These are phyloP conservation scores for Pangasius sanitwongsei DNA, from an alignment of 2,797 vertebrate species.

Conservation along the genomic window DNA sequence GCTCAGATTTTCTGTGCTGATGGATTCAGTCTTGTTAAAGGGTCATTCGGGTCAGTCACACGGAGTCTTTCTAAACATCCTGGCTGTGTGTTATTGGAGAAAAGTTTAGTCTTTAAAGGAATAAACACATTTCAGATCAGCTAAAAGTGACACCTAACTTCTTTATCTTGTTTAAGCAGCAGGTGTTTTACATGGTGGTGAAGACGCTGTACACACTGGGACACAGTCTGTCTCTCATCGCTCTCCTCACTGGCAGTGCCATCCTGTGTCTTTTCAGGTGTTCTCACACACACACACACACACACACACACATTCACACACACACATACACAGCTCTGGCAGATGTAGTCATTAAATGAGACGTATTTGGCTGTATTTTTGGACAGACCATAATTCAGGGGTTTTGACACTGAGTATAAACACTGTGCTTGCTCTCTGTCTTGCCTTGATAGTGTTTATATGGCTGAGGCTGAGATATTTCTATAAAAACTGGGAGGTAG, in stretches of 20 bases:
- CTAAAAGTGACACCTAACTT: background rate
- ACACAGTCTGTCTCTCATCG: conserved; percentile 87
- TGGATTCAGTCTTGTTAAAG: background rate
- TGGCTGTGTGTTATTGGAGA: background rate
- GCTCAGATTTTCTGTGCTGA: background rate
- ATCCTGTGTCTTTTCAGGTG: conserved; percentile 90
- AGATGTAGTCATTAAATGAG: conserved; percentile 41
- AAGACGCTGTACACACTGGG: conserved; percentile 87
- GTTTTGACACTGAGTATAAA: conserved; percentile 51
- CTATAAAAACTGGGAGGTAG: conserved; percentile 55
- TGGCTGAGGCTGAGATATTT: conserved; percentile 49
- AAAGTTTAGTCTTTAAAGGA: background rate
- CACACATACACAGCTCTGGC: conserved; percentile 16
- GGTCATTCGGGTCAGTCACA: background rate
- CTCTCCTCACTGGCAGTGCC: conserved; percentile 84
- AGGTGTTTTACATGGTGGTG: conserved; percentile 85
- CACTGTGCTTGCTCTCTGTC: conserved; percentile 37
- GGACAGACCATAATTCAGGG: conserved; percentile 43
- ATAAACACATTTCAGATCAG: no score
- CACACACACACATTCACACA: background rate
- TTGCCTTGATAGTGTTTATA: conserved; percentile 51
- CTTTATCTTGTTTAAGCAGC: conserved; percentile 66
- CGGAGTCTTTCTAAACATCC: background rate
- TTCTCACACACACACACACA: background rate
- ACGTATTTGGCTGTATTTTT: conserved; percentile 44